Conservation (phyloP, 2,888 invertebrate species). For the Sinopyrophorus schimmeli region DNA sequence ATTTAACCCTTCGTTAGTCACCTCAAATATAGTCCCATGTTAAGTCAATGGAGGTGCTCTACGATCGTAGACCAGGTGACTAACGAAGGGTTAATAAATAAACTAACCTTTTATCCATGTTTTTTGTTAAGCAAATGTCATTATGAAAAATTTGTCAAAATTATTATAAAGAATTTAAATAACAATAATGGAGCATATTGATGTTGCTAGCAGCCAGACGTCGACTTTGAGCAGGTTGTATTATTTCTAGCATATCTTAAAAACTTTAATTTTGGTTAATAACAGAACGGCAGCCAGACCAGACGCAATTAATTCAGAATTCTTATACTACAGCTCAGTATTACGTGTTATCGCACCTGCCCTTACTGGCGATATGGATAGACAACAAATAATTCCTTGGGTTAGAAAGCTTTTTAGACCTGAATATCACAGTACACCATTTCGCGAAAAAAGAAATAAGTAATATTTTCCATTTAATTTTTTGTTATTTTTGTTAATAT, state of each 20-base stretch:
- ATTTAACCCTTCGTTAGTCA: no score
- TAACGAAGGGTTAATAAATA: no score
- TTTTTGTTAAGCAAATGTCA: no score
- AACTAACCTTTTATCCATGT: no score
- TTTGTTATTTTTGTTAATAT: not conserved
- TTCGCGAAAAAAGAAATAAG: slow-evolving; percentile 57
- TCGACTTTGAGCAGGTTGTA: not conserved
- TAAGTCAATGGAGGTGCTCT: no score
- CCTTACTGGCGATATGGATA: slow-evolving; percentile 49
- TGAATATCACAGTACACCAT: slow-evolving; percentile 55
- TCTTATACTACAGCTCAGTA: slow-evolving; percentile 57
- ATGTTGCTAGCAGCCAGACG: no score
- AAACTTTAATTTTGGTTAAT: no score
- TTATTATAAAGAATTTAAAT: no score
- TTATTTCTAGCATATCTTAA: not conserved
- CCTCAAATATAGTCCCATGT: no score
- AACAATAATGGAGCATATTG: no score
- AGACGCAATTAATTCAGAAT: slow-evolving; percentile 57
- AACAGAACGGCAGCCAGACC: slow-evolving; percentile 23
- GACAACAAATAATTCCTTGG: slow-evolving; percentile 54
- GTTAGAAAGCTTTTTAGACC: slow-evolving; percentile 56
- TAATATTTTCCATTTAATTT: slow-evolving; percentile 29
- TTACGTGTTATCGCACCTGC: slow-evolving; percentile 54
- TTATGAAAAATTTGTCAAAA: no score
- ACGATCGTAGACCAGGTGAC: no score